phyloP scores from a whole-genome alignment of 2,797 vertebrate genomes.

The Cottoperca gobio region DNA sequence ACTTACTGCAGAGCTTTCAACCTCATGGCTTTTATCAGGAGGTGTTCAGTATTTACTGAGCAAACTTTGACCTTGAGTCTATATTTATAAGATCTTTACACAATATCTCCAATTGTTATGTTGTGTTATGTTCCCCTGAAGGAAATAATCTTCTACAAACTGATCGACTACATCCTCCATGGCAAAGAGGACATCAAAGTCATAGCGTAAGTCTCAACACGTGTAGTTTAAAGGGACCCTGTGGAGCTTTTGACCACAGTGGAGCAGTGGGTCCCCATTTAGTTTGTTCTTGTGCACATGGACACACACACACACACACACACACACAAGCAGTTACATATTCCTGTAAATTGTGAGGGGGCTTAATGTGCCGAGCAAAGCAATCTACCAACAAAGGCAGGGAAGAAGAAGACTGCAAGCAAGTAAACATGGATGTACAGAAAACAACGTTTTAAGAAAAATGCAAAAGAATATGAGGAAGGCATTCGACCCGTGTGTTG shows the following conservation, averaged over 20 bases:
- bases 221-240: neutral
- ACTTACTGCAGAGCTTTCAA: too few species aligned
- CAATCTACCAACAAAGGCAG: too few species aligned
- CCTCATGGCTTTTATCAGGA: too few species aligned
- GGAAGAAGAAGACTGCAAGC: too few species aligned
- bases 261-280: too few species aligned
- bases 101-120: neutral
- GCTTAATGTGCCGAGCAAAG: neutral
- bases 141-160: conserved; percentile 89
- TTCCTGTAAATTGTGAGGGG: neutral
- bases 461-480: neutral
- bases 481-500: fast-evolving
- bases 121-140: conserved; percentile 58
- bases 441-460: neutral
- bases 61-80: too few species aligned
- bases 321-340: too few species aligned
- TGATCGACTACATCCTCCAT: conserved; percentile 89
- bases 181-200: conserved; percentile 91
- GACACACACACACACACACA: too few species aligned
- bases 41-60: too few species aligned
- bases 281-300: neutral
- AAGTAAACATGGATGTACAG: neutral
- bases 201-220: conserved; percentile 84
- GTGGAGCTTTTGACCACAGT: neutral
- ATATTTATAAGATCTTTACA: too few species aligned